These are phyloP conservation scores for Lycophotia porphyrea DNA, from an alignment of 2,888 invertebrate species.

Conservation along the genomic window DNA sequence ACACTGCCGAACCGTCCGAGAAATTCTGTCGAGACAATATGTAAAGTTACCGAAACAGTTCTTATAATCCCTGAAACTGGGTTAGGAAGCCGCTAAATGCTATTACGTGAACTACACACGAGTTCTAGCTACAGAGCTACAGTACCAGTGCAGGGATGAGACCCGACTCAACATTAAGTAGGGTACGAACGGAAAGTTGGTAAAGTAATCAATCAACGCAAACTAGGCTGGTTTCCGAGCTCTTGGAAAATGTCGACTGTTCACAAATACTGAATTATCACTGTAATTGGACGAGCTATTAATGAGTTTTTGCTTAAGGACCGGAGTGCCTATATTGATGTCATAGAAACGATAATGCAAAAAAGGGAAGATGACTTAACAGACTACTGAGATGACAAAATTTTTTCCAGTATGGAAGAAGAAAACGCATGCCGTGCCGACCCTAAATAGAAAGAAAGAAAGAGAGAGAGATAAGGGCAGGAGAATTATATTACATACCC, in stretches of 20 bases:
- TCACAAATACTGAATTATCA: slow-evolving; percentile 27
- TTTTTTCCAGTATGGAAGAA: not conserved
- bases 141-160: slow-evolving; percentile 24
- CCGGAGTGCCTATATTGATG: not conserved
- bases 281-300: slow-evolving; percentile 16
- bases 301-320: slow-evolving; percentile 20
- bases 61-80: slow-evolving; percentile 53
- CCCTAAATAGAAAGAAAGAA: no score
- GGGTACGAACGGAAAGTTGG: slow-evolving; percentile 49
- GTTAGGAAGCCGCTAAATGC: slow-evolving; percentile 57
- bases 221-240: slow-evolving; percentile 44
- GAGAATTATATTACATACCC: not conserved
- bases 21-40: not conserved
- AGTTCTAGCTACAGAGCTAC: slow-evolving; percentile 15
- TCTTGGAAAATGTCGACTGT: slow-evolving; percentile 14
- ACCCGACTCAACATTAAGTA: slow-evolving; percentile 51
- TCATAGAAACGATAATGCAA: not conserved
- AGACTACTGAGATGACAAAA: not conserved
- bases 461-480: not conserved
- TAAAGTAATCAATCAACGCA: slow-evolving; percentile 59
- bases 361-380: not conserved
- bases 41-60: slow-evolving; percentile 37
- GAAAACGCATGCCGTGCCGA: not conserved
- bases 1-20: not conserved
- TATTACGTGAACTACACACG: slow-evolving; percentile 38